These are phyloP conservation scores for Carassius carassius DNA, from an alignment of 2,113 vertebrate genomes.

Conservation along the genomic window DNA sequence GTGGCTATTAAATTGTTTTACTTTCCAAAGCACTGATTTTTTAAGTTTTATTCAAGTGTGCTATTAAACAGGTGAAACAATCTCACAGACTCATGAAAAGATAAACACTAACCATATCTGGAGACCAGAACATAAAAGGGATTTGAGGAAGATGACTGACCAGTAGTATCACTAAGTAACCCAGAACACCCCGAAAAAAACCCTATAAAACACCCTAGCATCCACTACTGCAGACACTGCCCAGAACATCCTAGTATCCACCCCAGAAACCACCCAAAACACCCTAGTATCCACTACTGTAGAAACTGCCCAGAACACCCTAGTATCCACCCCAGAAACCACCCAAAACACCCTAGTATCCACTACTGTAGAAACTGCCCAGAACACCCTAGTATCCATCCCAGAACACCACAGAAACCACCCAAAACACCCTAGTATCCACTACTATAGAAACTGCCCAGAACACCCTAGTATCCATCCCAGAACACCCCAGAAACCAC, in stretches of 20 bases:
- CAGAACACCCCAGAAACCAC: no score
- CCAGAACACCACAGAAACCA: background rate
- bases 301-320: no score
- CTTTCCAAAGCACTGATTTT: background rate
- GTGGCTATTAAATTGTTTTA: background rate
- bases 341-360: background rate
- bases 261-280: background rate
- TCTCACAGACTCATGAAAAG: background rate
- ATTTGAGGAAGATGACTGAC: no score
- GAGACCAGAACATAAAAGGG: no score
- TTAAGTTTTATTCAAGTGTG: background rate
- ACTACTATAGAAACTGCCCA: no score
- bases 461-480: background rate
- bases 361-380: no score
- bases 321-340: no score
- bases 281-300: background rate
- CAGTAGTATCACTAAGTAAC: no score
- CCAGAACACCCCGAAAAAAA: background rate
- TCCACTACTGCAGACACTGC: no score
- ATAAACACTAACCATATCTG: background rate
- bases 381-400: background rate
- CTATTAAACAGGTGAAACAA: background rate
- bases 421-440: rapidly evolving
- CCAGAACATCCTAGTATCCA: no score
- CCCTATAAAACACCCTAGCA: background rate